Evolutionary conservation across 1,140 invertebrate genomes (phyloP), one percentile per base, ranked within the genome.

Genomic region (Macrocentrus cingulum): DNA sequence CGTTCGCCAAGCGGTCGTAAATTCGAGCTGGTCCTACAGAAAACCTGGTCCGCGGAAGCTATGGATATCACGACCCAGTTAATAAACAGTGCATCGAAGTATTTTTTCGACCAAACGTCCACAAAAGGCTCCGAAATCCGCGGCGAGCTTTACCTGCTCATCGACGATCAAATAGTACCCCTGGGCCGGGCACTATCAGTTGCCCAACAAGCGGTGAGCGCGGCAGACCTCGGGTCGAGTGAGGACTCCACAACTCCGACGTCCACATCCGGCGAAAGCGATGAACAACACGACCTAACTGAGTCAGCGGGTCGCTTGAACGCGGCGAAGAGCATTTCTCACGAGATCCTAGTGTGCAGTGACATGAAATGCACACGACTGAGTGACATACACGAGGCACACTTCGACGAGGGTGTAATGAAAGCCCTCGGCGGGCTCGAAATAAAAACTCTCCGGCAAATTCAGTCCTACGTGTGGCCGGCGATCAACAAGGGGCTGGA

Each of bases 391-490:
- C 50, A 60, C 25, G 64, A 71, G 42, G 66, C 68, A 8, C 56
- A 58, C 53, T 77, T 75, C 63, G 64, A 65, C 22, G 1, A 6
- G 9, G 15, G 34, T 34, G 62, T 80, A 56, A 74, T 78, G 50
- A 59, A 67, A 52, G 75, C 70, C 49, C 39, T 51, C 53, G 15
- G 59, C 20, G 22, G 9, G 42, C 7, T 51, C 32, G 13, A 37
- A 7, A 48, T 61, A 0, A 57, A 41, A 34, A 46, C 41, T 59
- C 49, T 66, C 2, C 22, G 63, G 50, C 68, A 60, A 53, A 69
- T 80, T 45, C 77, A 80, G 32, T 69, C 68, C 6, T 75, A 78
- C 41, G 72, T 77, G 16, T 81, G 74, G 74, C 76, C 80, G 42
- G 77, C 79, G 11, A 70, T 81, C 41, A 66, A 62, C 13, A 68